Evolutionary conservation across 2,113 vertebrate species (phyloP).

Genomic region (Trinectes maculatus): DNA sequence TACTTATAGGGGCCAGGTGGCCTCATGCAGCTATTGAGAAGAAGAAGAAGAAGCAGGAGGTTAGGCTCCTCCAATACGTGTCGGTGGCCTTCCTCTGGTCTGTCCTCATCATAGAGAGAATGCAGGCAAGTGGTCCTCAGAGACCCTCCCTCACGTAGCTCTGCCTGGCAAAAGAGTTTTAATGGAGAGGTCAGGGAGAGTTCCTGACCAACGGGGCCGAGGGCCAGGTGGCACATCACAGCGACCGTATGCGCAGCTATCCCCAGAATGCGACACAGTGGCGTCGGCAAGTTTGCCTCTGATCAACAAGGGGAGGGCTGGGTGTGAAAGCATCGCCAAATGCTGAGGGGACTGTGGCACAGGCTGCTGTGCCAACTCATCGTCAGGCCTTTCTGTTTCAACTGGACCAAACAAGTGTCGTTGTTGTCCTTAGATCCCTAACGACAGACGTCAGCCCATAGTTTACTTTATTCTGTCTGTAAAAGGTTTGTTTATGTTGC

Average conservation of each 20-base stretch:
- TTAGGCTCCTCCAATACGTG: conserved; percentile 68
- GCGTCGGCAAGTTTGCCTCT: conserved; percentile 81
- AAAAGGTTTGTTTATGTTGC: too few relatives aligned
- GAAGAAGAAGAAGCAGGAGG: conserved; percentile 32
- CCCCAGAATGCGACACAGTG: conserved; percentile 85
- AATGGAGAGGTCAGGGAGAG: conserved; percentile 78
- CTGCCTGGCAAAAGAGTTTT: conserved; percentile 76
- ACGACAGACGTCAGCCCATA: too few relatives aligned
- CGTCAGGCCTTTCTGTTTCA: conserved; percentile 15
- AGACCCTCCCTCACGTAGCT: conserved; percentile 62
- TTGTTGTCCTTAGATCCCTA: too few relatives aligned
- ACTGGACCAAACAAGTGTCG: too few relatives aligned
- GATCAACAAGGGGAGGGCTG: conserved; percentile 73
- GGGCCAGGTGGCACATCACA: conserved; percentile 84
- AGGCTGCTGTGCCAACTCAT: conserved; percentile 32
- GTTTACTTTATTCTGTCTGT: too few relatives aligned
- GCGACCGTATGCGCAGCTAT: conserved; percentile 78
- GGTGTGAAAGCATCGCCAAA: conserved; percentile 69
- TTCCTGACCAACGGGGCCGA: conserved; percentile 70
- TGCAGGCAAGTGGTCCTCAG: conserved; percentile 77
- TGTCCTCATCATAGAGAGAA: conserved; percentile 68
- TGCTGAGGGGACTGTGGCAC: conserved; percentile 66
- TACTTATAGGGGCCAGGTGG: conserved; percentile 46
- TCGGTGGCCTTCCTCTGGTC: conserved; percentile 69
- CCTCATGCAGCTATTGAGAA: conserved; percentile 40